These are phyloP conservation scores for Octonoba sinensis DNA, from an alignment of 2,888 invertebrate species.

Conservation along the genomic window DNA sequence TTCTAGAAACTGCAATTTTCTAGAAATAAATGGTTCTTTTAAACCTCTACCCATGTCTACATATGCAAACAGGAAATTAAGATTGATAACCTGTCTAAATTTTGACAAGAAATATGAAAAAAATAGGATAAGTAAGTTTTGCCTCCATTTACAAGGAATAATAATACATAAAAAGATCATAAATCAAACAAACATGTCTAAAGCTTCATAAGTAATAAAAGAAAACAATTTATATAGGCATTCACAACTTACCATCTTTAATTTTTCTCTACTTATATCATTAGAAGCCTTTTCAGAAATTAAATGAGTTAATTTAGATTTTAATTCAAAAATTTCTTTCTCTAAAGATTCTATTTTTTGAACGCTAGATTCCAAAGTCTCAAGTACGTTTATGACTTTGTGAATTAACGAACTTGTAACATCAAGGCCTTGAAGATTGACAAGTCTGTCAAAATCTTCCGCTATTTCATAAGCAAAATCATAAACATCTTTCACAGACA, in stretches of 20 bases:
- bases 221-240: no score
- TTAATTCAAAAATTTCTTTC: conserved; percentile 84
- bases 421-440: conserved; percentile 91
- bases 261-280: conserved; percentile 78
- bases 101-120: no score
- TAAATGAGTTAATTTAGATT: conserved; percentile 86
- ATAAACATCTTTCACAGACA: conserved; percentile 83
- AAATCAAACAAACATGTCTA: no score
- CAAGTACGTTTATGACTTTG: conserved; percentile 90
- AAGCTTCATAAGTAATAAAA: no score
- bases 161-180: no score
- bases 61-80: no score
- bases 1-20: no score
- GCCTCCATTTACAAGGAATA: no score
- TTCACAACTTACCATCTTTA: conserved; percentile 44
- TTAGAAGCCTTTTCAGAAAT: conserved; percentile 86
- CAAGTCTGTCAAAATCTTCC: conserved; percentile 96
- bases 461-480: conserved; percentile 97
- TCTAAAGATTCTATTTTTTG: conserved; percentile 88
- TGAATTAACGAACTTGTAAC: conserved; percentile 91
- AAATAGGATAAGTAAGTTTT: no score
- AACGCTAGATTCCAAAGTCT: conserved; percentile 87
- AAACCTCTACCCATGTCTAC: no score
- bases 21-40: no score
- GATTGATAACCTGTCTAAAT: no score